phyloP scores from a whole-genome alignment of 2,888 invertebrate genomes.

The Hydropsyche betteni region DNA sequence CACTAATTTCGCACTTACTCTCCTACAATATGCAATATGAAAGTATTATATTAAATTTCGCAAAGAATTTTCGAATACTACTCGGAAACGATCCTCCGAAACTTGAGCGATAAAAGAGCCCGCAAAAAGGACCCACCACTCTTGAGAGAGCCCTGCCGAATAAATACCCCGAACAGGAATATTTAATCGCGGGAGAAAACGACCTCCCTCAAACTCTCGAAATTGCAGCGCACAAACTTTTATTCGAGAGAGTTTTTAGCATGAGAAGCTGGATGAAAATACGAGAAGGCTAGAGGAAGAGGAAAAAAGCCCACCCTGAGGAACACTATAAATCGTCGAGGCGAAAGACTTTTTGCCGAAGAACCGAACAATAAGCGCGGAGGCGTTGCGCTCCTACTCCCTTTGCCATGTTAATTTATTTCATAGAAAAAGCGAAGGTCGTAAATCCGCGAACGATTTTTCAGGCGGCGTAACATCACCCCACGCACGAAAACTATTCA shows the following conservation, averaged over 20 bases:
- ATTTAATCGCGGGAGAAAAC: too few relatives aligned
- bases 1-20: too few relatives aligned
- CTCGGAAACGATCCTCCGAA: background rate
- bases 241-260: too few relatives aligned
- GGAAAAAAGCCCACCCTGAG: background rate
- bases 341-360: background rate
- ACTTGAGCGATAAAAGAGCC: slow-evolving; percentile 15
- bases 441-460: slow-evolving; percentile 7
- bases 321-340: slow-evolving; percentile 19
- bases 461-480: background rate
- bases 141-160: too few relatives aligned
- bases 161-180: too few relatives aligned
- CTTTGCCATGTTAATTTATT: slow-evolving; percentile 4
- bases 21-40: too few relatives aligned
- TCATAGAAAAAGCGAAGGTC: background rate
- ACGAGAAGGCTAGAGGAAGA: background rate
- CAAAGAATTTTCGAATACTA: background rate
- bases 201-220: too few relatives aligned
- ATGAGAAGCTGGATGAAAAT: background rate
- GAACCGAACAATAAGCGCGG: slow-evolving; percentile 8
- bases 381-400: background rate
- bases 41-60: slow-evolving; percentile 17
- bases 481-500: background rate
- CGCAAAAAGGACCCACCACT: background rate
- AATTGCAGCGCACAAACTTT: too few relatives aligned